Conservation (phyloP, 2,888 invertebrate genomes). For the Selenia dentaria region DNA sequence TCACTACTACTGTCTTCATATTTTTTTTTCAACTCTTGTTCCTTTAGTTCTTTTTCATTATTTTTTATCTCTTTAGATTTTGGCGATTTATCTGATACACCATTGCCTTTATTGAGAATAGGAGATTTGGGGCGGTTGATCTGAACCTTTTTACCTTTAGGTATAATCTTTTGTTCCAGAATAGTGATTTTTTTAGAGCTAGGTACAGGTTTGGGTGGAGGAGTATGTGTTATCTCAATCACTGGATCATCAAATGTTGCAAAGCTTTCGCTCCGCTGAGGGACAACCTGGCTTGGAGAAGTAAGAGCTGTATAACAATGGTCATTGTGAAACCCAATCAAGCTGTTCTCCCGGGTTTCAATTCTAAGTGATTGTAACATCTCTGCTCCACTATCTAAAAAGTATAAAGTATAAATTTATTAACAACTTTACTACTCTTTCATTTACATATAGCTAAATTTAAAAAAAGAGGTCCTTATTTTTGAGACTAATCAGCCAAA, state of each 20-base stretch:
- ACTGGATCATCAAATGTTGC: slow-evolving; percentile 69
- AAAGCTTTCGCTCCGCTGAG: slow-evolving; percentile 61
- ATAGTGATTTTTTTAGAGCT: slow-evolving; percentile 78
- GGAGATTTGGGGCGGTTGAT: slow-evolving; percentile 64
- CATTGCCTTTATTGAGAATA: slow-evolving; percentile 68
- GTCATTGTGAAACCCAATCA: slow-evolving; percentile 89
- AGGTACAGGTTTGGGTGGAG: slow-evolving; percentile 71
- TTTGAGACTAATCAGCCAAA: too few species aligned
- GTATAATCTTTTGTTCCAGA: slow-evolving; percentile 75
- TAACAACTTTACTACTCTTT: too few species aligned
- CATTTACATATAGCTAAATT: too few species aligned
- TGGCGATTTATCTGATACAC: slow-evolving; percentile 63
- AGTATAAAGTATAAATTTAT: too few species aligned
- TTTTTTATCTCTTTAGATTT: slow-evolving; percentile 60
- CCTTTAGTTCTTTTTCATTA: slow-evolving; percentile 42
- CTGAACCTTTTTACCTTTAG: slow-evolving; percentile 77
- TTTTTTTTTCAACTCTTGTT: slow-evolving; percentile 54
- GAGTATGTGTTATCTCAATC: slow-evolving; percentile 72
- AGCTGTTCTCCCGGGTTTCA: slow-evolving; percentile 79
- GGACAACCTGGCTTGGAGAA: slow-evolving; percentile 83
- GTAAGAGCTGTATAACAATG: slow-evolving; percentile 92
- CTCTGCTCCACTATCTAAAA: slow-evolving; percentile 75
- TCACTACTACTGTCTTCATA: slow-evolving; percentile 80
- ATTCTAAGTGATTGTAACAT: slow-evolving; percentile 78
- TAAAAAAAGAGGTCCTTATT: too few species aligned